Base-by-base conservation (phyloP, 37 sponge, comb jelly and placozoan species). In the Spongilla lacustris region DNA sequence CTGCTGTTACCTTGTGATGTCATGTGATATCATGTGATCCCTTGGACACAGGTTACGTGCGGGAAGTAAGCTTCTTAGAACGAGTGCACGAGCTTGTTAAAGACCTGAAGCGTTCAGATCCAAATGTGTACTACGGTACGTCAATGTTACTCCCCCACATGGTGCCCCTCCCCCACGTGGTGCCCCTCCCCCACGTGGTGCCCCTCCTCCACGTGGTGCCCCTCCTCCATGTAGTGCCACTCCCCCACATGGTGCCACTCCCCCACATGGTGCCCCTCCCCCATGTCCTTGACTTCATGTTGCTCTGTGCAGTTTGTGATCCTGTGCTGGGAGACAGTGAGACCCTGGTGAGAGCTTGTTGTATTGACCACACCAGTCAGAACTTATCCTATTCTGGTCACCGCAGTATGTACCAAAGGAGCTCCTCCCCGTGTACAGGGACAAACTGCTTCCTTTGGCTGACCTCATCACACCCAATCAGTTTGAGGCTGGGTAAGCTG, bases 251-350 rank as follows among this genome's bases (percentile, higher is more conserved):
- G n/a, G n/a, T n/a, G n/a, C n/a, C n/a, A n/a, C n/a, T n/a, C n/a
- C n/a, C n/a, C 76, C 12, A 70, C 36, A 75, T 75, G 5, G 11
- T 32, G 74, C 24, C 67, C 71, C 71, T 14, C 35, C 3, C 35
- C 23, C 35, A 35, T 9, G 37, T 67, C 75, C 35, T 67, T 69
- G 5, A n/a, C n/a, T n/a, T n/a, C n/a, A n/a, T n/a, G n/a, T n/a
- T n/a, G n/a, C n/a, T 27, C 67, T 81, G 23, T 4, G 66, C 73
- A 93, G 94, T 97, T 13, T 98, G 99, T 90, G 99, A 98, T 85
- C 99, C 99, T 74, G 99, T 98, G 0, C 66, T 98, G 94, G 99
- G 99, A 71, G 99, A 98, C 70, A 50, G 91, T 86, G 97, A 97
- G 41, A 34, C 84, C 69, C 49, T 95, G 92, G 96, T 96, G 37